Evolutionary conservation across 2,888 invertebrate species (phyloP).

Genomic region (Drosophila meridionalis): DNA sequence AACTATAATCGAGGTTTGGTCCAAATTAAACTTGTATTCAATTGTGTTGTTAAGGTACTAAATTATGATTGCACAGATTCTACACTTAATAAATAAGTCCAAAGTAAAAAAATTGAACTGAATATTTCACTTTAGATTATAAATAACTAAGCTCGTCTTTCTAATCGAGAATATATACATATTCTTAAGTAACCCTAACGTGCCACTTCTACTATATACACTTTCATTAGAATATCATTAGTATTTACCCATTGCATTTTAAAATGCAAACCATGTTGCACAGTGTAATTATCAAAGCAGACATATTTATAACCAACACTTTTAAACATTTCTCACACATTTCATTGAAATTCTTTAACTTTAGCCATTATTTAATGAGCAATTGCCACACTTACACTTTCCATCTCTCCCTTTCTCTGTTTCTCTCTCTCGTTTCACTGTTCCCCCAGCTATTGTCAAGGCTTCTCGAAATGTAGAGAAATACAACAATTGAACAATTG

Average conservation of each 20-base stretch:
- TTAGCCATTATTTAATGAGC: constrained; percentile 1
- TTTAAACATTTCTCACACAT: constrained; percentile 3
- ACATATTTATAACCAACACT: neutral
- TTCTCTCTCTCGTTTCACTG: neutral
- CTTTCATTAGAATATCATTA: neutral
- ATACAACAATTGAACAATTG: constrained; percentile 54
- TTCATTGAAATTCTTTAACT: constrained; percentile 4
- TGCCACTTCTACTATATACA: neutral
- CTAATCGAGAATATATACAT: neutral
- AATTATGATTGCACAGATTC: too few species aligned
- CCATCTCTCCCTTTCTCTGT: neutral
- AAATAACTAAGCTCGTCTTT: neutral
- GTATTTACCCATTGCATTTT: neutral
- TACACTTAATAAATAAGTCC: too few species aligned
- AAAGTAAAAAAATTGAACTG: too few species aligned
- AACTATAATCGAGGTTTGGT: too few species aligned
- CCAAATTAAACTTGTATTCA: too few species aligned
- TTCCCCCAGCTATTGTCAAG: constrained; percentile 27
- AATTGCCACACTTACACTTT: neutral
- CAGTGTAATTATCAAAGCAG: neutral
- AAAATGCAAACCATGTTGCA: neutral
- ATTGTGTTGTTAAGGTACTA: too few species aligned
- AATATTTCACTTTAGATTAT: neutral
- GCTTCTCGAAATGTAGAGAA: constrained; percentile 27
- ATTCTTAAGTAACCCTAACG: neutral